phyloP scores from a whole-genome alignment of 2,113 vertebrate genomes.

The Caloenas nicobarica region DNA sequence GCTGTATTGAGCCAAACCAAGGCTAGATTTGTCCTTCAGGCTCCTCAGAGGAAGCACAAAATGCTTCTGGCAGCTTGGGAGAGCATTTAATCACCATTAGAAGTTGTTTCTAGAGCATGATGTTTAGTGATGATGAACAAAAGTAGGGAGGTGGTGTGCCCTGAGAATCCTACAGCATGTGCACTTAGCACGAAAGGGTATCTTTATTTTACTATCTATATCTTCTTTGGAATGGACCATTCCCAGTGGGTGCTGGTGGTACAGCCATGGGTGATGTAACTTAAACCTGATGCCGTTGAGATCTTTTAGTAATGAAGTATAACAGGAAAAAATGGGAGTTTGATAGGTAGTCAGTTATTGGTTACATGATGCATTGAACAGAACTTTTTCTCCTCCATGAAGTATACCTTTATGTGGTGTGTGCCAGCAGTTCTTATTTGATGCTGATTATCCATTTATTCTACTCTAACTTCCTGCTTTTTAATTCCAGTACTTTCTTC shows the following conservation, averaged over 20 bases:
- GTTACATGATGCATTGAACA: not conserved
- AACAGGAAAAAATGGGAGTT: not conserved
- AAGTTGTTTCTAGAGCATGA: not conserved
- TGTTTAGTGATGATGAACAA: not conserved
- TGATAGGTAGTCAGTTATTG: not conserved
- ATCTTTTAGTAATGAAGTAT: not conserved
- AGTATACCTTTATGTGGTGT: not conserved
- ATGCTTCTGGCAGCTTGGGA: not conserved
- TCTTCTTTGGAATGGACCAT: not conserved
- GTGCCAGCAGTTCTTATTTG: not conserved
- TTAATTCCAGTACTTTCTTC: not conserved
- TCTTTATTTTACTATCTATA: not conserved
- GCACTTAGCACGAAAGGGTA: accelerated
- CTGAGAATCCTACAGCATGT: accelerated
- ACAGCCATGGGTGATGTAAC: not conserved
- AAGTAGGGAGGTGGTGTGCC: not conserved
- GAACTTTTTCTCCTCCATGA: not conserved
- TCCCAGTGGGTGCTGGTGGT: not conserved
- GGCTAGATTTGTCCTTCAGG: not conserved
- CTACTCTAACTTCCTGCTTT: not conserved
- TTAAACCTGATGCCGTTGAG: not conserved
- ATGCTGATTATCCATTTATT: not conserved
- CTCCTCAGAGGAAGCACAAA: not conserved
- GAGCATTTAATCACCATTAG: not conserved
- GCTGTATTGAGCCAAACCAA: not conserved